These are phyloP conservation scores for Torymus auratus DNA, from an alignment of 2,888 invertebrate species.

Conservation along the genomic window DNA sequence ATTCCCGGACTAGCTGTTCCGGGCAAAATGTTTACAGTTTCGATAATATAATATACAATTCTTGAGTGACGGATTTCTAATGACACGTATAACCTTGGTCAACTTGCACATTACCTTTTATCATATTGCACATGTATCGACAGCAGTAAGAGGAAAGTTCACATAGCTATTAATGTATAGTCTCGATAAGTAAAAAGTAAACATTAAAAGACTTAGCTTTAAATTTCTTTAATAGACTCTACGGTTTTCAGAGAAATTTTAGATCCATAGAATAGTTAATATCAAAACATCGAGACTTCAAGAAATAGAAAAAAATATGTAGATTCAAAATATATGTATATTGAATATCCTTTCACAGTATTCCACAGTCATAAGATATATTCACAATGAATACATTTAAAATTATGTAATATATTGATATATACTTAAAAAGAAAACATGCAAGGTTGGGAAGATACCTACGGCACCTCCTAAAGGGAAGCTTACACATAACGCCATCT, in stretches of 20 bases:
- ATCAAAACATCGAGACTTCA: neutral
- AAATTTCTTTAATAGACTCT: too few relatives aligned
- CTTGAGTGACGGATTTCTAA: neutral
- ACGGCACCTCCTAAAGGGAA: constrained; percentile 38
- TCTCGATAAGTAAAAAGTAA: neutral
- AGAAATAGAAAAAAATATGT: constrained; percentile 29
- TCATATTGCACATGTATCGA: constrained; percentile 22
- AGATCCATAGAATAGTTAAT: neutral
- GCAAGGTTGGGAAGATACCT: constrained; percentile 37
- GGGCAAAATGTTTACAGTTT: neutral
- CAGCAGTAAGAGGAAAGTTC: neutral
- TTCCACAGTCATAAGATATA: constrained; percentile 30
- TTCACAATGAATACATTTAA: constrained; percentile 39
- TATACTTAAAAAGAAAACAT: constrained; percentile 28
- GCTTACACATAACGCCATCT: constrained; percentile 27
- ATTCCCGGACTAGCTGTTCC: too few relatives aligned
- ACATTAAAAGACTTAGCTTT: too few relatives aligned
- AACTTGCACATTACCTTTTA: constrained; percentile 49
- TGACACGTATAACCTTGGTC: constrained; percentile 37
- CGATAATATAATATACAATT: neutral
- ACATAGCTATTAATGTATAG: too few relatives aligned
- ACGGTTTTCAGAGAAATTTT: too few relatives aligned
- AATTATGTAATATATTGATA: constrained; percentile 31
- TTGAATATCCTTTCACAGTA: constrained; percentile 22
- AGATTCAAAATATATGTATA: constrained; percentile 23